A percentile compares a stretch with the other conserved stretches of the same genome.
phyloP scores from a whole-genome alignment of 1,140 invertebrate species.

The Portunus trituberculatus region DNA sequence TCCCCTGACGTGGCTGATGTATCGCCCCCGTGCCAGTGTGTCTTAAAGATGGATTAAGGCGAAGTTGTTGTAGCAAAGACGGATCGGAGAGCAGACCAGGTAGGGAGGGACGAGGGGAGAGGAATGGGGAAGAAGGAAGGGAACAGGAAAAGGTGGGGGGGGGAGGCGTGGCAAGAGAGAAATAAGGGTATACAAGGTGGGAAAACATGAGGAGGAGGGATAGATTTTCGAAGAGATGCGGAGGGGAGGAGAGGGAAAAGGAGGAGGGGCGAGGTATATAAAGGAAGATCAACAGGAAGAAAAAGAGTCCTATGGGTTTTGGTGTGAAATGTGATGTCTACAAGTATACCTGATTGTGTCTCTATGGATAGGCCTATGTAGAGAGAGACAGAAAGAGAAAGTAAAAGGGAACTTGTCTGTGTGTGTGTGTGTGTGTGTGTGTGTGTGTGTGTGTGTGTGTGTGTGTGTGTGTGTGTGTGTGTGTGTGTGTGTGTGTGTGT shows the following conservation, averaged over 20 bases:
- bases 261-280: too few species aligned
- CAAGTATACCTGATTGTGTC: too few species aligned
- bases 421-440: background rate
- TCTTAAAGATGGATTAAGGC: conserved; percentile 23
- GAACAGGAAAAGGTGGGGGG: background rate
- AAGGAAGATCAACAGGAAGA: too few species aligned
- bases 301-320: too few species aligned
- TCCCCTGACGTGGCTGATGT: background rate
- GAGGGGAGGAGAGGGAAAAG: too few species aligned
- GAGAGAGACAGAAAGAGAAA: background rate
- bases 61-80: conserved; percentile 11
- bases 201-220: too few species aligned
- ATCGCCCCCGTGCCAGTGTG: conserved; percentile 15
- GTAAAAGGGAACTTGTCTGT: background rate
- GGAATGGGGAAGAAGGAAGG: background rate
- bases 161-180: background rate
- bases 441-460: background rate
- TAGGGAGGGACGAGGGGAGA: background rate
- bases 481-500: background rate
- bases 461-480: background rate
- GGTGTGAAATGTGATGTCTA: too few species aligned
- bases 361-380: too few species aligned
- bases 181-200: background rate
- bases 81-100: conserved; percentile 23
- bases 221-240: too few species aligned